These are phyloP conservation scores for Beroe forskalii DNA, from an alignment of 37 sponge, comb jelly and placozoan genomes.

Conservation along the genomic window DNA sequence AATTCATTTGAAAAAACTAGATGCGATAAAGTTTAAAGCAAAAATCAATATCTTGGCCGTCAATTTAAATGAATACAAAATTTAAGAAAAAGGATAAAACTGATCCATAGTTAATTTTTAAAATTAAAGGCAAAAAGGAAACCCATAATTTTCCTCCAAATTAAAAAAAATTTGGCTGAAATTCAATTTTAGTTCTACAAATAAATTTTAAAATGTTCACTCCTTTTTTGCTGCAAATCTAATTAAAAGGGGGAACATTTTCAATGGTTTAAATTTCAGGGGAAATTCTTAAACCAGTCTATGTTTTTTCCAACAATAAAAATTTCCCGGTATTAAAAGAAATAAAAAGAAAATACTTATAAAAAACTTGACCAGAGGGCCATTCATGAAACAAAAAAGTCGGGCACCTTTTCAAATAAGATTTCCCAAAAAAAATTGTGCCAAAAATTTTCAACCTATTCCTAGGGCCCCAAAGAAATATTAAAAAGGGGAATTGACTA, in stretches of 20 bases:
- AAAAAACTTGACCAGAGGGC: background rate
- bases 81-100: background rate
- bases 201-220: background rate
- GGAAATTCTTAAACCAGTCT: background rate
- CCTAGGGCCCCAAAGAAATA: background rate
- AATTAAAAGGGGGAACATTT: background rate
- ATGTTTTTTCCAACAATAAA: background rate
- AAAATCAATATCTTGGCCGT: background rate
- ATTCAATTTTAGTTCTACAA: background rate
- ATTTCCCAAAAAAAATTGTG: background rate
- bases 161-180: background rate
- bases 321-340: background rate
- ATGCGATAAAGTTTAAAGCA: background rate
- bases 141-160: background rate
- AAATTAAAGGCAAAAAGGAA: background rate
- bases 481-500: background rate
- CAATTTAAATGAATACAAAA: background rate
- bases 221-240: background rate
- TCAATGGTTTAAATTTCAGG: background rate
- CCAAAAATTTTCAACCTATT: background rate
- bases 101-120: background rate
- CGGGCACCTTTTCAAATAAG: constrained; percentile 9
- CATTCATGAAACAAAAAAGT: background rate
- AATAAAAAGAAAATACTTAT: background rate
- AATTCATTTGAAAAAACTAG: background rate